These are phyloP conservation scores for Bombyx huttoni DNA, from an alignment of 2,888 invertebrate species.

Conservation along the genomic window DNA sequence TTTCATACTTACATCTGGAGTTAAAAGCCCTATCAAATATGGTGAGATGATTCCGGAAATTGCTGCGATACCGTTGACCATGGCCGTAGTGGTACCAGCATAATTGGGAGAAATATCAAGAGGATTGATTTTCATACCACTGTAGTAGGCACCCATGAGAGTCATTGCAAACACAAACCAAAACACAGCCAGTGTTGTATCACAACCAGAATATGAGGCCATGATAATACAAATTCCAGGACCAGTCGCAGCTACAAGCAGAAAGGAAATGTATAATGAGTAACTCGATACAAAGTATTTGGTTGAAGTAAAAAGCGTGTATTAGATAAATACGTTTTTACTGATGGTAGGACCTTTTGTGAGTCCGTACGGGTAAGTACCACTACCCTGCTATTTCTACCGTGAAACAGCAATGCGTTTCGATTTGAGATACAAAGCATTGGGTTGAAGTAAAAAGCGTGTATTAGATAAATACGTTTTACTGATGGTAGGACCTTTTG, in stretches of 20 bases:
- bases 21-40: slow-evolving; percentile 73
- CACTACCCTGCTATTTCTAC: too few relatives aligned
- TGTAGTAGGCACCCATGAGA: slow-evolving; percentile 80
- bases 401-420: too few relatives aligned
- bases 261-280: background rate
- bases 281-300: background rate
- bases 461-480: too few relatives aligned
- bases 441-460: too few relatives aligned
- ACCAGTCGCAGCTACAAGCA: slow-evolving; percentile 71
- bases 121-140: slow-evolving; percentile 78
- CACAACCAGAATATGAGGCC: slow-evolving; percentile 76
- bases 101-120: slow-evolving; percentile 77
- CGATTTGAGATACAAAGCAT: too few relatives aligned
- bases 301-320: background rate
- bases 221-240: slow-evolving; percentile 75
- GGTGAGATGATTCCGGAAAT: slow-evolving; percentile 76
- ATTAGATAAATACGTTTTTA: background rate
- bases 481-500: too few relatives aligned
- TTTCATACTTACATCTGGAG: slow-evolving; percentile 75
- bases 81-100: slow-evolving; percentile 75
- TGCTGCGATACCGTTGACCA: slow-evolving; percentile 77
- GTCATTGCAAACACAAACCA: slow-evolving; percentile 77
- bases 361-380: too few relatives aligned
- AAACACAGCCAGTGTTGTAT: slow-evolving; percentile 63
- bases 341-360: too few relatives aligned